Conservation (phyloP, 1,140 invertebrate genomes). For the Vanessa tameamea region DNA sequence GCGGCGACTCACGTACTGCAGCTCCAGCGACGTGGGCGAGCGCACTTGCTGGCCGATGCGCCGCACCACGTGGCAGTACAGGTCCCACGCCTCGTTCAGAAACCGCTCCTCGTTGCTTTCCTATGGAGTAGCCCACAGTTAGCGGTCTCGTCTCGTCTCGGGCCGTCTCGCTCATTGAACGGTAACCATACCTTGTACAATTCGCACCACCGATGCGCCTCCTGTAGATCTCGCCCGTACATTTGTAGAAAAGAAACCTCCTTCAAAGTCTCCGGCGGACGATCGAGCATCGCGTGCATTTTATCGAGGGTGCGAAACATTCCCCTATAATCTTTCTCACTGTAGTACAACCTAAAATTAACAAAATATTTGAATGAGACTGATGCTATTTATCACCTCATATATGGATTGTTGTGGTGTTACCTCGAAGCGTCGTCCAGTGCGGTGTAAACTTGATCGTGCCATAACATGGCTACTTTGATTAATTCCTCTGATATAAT, state of each 20-base stretch:
- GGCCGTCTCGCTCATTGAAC: neutral
- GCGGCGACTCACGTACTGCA: constrained; percentile 97
- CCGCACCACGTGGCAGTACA: constrained; percentile 99
- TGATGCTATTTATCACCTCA: neutral
- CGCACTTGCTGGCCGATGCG: constrained; percentile 97
- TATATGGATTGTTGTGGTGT: neutral
- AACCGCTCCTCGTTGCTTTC: constrained; percentile 92
- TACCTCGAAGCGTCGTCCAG: constrained; percentile 96
- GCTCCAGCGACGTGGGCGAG: constrained; percentile 92
- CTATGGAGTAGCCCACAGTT: constrained; percentile 41
- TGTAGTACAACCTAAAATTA: constrained; percentile 91
- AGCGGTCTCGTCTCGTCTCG: neutral
- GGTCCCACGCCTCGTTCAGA: constrained; percentile 98
- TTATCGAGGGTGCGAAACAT: constrained; percentile 98
- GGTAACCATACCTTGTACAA: constrained; percentile 86
- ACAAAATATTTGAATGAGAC: constrained; percentile 14
- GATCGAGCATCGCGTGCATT: constrained; percentile 96
- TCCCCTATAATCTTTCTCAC: constrained; percentile 95
- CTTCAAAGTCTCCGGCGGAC: constrained; percentile 97
- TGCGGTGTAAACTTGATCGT: constrained; percentile 99
- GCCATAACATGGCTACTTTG: constrained; percentile 99
- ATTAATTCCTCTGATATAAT: constrained; percentile 98
- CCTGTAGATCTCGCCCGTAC: constrained; percentile 95
- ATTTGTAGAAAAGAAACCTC: constrained; percentile 99
- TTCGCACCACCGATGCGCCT: constrained; percentile 97